Base-by-base conservation (phyloP, 1,140 invertebrate genomes). In the Brachystomella parvula region DNA sequence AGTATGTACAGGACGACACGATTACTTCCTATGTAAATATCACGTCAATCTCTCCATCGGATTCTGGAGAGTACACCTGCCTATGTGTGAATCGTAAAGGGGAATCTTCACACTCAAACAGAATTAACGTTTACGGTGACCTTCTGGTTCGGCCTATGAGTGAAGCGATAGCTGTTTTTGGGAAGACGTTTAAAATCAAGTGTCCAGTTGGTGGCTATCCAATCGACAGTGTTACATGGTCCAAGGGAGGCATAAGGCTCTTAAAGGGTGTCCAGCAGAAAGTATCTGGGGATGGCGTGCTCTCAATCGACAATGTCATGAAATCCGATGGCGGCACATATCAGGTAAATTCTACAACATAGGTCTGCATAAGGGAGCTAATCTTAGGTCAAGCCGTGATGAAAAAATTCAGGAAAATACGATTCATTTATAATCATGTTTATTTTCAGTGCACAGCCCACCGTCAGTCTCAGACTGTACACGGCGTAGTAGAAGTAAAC, bases 111-210 rank as follows among this genome's bases (percentile, higher is more conserved):
- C 49, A 53, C 24, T 53, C 49, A 12, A 53, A 53, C 24, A 12
- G 49, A 26, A 53, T 53, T 6, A 53, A 53, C 24, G 49, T 53
- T 6, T 53, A 53, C 24, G 49, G 49, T 15, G 49, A 53, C 49
- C 49, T 53, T 6, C 49, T 53, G 6, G 24, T 53, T 24, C 49
- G 49, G 9, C 49, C 49, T 6, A 53, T 53, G 49, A 6, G 15
- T 6, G 49, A 53, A 53, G 49, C 24, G 9, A 24, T 53, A 53
- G 49, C 49, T 53, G 49, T 53, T 24, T 53, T 53, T 53, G 49
- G 49, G 24, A 53, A 53, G 21, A 53, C 49, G 9, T 26, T 53
- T 6, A 53, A 26, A 24, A 26, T 53, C 49, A 53, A 53, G 21
- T 53, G 49, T 24, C 49, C 49, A 53, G 49, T 53, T 53, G 49